These are phyloP conservation scores for Acleris sparsana DNA, from an alignment of 2,888 invertebrate species.

Conservation along the genomic window DNA sequence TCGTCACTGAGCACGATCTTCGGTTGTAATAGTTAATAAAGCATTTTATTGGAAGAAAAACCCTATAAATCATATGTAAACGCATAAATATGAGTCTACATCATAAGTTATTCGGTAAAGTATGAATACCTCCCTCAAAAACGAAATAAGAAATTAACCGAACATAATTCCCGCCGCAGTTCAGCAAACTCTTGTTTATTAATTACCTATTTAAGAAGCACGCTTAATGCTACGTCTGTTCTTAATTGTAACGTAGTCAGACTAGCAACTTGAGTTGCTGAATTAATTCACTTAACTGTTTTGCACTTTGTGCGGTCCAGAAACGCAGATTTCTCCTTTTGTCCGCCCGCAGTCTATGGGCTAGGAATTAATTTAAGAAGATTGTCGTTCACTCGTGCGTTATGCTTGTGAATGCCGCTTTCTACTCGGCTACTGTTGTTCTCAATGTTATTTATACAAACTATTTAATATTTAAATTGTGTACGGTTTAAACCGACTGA, in stretches of 20 bases:
- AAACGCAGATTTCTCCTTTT: slow-evolving; percentile 50
- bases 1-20: no score
- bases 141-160: not conserved
- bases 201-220: slow-evolving; percentile 32
- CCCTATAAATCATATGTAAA: no score
- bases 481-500: not conserved
- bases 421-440: slow-evolving; percentile 20
- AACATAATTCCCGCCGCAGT: not conserved
- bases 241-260: slow-evolving; percentile 35
- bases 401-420: slow-evolving; percentile 30
- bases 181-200: slow-evolving; percentile 19
- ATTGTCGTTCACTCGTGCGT: slow-evolving; percentile 49
- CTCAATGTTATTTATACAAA: slow-evolving; percentile 7
- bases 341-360: slow-evolving; percentile 42
- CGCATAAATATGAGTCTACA: no score
- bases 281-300: slow-evolving; percentile 47
- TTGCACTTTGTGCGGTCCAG: slow-evolving; percentile 48
- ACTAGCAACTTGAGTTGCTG: slow-evolving; percentile 40
- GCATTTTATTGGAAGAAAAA: no score
- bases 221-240: slow-evolving; percentile 27
- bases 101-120: no score
- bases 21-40: no score
- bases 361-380: slow-evolving; percentile 56
- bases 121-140: not conserved
- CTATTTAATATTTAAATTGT: not conserved